Conservation (phyloP, 2,797 vertebrate species). For the Alca torda region DNA sequence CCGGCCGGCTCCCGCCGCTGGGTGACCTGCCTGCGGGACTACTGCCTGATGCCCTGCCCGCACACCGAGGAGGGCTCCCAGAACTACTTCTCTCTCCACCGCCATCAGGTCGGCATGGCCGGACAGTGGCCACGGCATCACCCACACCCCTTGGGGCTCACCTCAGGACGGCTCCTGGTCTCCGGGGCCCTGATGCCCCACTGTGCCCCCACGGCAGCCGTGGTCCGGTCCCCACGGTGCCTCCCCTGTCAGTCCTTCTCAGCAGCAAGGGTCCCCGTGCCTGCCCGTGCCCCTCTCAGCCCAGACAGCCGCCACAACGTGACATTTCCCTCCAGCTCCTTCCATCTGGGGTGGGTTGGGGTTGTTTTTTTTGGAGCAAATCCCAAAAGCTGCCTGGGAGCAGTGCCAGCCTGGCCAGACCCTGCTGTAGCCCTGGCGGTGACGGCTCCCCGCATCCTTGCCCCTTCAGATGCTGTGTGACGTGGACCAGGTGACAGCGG, state of each 20-base stretch:
- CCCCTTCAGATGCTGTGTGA: constrained; percentile 85
- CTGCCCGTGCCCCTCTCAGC: accelerated
- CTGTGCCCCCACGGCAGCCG: accelerated
- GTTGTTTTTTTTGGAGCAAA: neutral
- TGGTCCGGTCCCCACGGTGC: accelerated
- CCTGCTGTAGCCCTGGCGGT: neutral
- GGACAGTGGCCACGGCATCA: accelerated
- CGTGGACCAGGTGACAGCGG: constrained; percentile 80
- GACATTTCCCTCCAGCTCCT: neutral
- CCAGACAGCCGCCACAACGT: accelerated
- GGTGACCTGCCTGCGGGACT: constrained; percentile 86
- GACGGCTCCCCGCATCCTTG: neutral
- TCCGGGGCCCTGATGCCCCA: neutral
- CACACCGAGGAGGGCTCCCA: constrained; percentile 91
- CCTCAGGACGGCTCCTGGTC: accelerated
- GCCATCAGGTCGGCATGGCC: constrained; percentile 80
- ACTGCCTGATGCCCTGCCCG: constrained; percentile 88
- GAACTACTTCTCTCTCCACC: constrained; percentile 87
- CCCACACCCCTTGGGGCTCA: neutral
- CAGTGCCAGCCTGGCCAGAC: neutral
- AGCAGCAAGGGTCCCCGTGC: accelerated
- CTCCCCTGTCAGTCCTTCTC: neutral
- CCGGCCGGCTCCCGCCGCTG: constrained; percentile 75
- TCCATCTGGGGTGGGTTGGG: neutral
- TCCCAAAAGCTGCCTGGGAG: neutral